Base-by-base conservation (phyloP, 2,888 invertebrate species). In the Zelleria hepariella region DNA sequence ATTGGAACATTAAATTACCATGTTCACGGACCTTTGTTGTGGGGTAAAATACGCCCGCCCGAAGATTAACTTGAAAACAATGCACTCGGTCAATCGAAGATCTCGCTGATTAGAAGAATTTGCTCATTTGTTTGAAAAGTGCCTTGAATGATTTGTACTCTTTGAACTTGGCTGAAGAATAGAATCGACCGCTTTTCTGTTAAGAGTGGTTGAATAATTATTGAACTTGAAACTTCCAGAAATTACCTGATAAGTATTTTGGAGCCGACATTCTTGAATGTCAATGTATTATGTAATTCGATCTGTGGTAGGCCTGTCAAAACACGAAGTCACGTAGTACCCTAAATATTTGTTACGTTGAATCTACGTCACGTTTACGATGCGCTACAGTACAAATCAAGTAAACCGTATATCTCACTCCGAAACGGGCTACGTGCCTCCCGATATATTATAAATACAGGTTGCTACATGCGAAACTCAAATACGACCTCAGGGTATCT, bases 351-450 rank as follows among this genome's bases (percentile, higher is more conserved):
- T 26, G 54, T 54, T 54, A 54, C 26, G 54, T 54, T 26, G 54
- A 25, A 25, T 26, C 18, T 27, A 55, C 59, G 65, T 64, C 47
- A 63, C 65, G 67, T 75, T 75, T 74, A 76, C 72, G 77, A 71
- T 63, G 65, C 61, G 58, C 64, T 63, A 67, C 63, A 64, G 67
- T 66, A 66, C 71, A 67, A 68, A 68, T 65, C 64, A 68, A 66
- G 62, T 63, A 63, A 63, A 61, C 71, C 70, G 68, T 76, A 76
- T 73, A 73, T 76, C 69, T 66, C 62, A 60, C 64, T 64, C 48
- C 23, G 23, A 24, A 23, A 53, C 49, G 32, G 32, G 32, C 6
- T 42, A 42, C 32, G 32, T 42, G 32, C 10, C 32, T 42, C 32
- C 32, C 15, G 15, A 15, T 42, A 42, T 42, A 10, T 42, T 42